These are phyloP conservation scores for Actinia tenebrosa DNA, from an alignment of 64 coral and sea anemone genomes.

Conservation along the genomic window DNA sequence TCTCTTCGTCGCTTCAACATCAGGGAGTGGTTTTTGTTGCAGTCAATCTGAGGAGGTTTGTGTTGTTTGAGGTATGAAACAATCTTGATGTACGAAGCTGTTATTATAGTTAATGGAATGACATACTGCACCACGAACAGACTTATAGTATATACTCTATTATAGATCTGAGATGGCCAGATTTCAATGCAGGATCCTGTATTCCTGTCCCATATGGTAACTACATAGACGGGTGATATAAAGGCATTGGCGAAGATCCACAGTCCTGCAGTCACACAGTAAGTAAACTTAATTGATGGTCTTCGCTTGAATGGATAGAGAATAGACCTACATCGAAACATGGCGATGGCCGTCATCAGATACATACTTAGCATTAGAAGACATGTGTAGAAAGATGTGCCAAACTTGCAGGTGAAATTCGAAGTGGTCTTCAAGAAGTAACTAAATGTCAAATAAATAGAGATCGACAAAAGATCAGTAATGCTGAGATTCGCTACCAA, in stretches of 20 bases:
- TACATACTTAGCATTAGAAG: neutral
- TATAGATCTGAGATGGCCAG: slow-evolving; percentile 15
- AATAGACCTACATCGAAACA: neutral
- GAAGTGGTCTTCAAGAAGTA: neutral
- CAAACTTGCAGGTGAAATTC: neutral
- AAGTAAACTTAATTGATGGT: neutral
- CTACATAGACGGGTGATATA: neutral
- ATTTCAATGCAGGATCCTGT: neutral
- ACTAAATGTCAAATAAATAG: neutral
- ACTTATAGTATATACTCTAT: neutral
- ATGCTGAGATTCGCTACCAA: neutral
- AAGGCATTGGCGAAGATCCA: slow-evolving; percentile 12
- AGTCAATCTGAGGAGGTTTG: neutral
- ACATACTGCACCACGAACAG: slow-evolving; percentile 16
- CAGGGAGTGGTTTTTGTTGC: too few relatives aligned
- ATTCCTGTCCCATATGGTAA: neutral
- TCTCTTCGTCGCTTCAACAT: neutral
- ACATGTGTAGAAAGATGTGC: neutral
- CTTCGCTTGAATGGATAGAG: neutral
- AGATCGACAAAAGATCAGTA: neutral
- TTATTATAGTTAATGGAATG: neutral
- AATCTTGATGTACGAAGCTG: slow-evolving; percentile 1
- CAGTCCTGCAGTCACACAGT: neutral
- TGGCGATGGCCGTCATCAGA: neutral
- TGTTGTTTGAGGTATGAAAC: neutral